Evolutionary conservation across 1,140 invertebrate genomes (phyloP), one percentile per base, ranked within the genome.

Genomic region (Thaumetopoea pityocampa): DNA sequence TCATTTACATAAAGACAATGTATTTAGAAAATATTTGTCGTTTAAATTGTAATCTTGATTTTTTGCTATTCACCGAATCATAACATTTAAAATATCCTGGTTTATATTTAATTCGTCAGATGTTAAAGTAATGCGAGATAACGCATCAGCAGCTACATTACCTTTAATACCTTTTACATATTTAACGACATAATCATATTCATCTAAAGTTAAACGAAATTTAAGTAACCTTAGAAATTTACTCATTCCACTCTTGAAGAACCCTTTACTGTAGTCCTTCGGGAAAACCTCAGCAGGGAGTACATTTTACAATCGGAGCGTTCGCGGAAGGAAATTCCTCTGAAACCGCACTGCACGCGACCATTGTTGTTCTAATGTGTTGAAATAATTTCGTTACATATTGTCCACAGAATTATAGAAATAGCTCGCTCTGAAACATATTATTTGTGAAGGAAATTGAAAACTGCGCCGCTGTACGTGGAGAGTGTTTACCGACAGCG

Each of bases 401-500:
- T n/a, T n/a, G n/a, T n/a, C n/a, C n/a, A n/a, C n/a, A n/a, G n/a
- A n/a, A n/a, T n/a, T n/a, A n/a, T n/a, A n/a, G n/a, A n/a, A n/a
- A n/a, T n/a, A n/a, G n/a, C n/a, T n/a, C 23, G 18, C 12, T 23
- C 34, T 8, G n/a, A 10, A 17, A 19, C 17, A 8, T 6, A 29
- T 16, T 56, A 27, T 51, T 51, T 56, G 43, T 28, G 5, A 9
- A 44, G 26, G 43, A 37, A 51, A 51, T 51, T 51, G 52, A 40
- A 51, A 51, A 43, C 32, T 11, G 26, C 30, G 30, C 9, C 23
- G 35, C 10, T 15, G 30, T 26, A 17, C 42, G 5, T 28, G 37
- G 18, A 18, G 34, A 51, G 53, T 44, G 53, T 47, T 44, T 56
- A 51, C 48, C 41, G 51, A 56, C 48, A 36, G 48, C 37, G 37